A percentile compares a stretch with the other conserved stretches of the same genome.
Conservation (phyloP, 2,113 vertebrate species). For the Actinemys pallida region DNA sequence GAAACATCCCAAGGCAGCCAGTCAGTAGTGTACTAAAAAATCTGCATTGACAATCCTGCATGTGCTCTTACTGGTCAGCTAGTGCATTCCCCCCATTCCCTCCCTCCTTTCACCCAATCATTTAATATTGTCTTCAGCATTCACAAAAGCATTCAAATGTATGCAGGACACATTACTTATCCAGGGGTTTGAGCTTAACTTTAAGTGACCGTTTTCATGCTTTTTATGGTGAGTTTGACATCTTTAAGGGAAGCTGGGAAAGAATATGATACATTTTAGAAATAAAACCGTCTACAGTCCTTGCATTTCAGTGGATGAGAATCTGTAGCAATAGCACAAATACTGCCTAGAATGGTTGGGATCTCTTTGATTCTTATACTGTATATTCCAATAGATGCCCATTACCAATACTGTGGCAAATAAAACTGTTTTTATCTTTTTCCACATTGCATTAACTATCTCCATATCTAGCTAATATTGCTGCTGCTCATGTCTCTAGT, state of each 20-base stretch:
- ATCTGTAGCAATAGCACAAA: not conserved
- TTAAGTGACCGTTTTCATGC: conserved; percentile 1
- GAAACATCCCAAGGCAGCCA: conserved; percentile 54
- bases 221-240: conserved; percentile 54
- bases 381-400: not conserved
- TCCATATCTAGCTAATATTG: conserved; percentile 5
- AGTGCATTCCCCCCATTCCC: not conserved
- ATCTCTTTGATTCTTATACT: not conserved
- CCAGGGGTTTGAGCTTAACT: not conserved
- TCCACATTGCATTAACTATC: no score
- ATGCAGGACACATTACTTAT: not conserved
- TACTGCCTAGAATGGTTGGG: not conserved
- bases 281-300: conserved; percentile 38
- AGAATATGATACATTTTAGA: conserved; percentile 44
- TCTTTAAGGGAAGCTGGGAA: conserved; percentile 39
- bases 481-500: not conserved
- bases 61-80: conserved; percentile 22
- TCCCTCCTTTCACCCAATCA: not conserved
- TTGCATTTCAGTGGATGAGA: conserved; percentile 28
- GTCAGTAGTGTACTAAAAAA: conserved; percentile 53
- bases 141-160: not conserved
- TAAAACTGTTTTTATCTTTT: no score
- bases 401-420: not conserved
- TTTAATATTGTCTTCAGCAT: not conserved
- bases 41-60: conserved; percentile 31